These are phyloP conservation scores for Eunapius fragilis DNA, from an alignment of 37 sponge, comb jelly and placozoan species.

Conservation along the genomic window DNA sequence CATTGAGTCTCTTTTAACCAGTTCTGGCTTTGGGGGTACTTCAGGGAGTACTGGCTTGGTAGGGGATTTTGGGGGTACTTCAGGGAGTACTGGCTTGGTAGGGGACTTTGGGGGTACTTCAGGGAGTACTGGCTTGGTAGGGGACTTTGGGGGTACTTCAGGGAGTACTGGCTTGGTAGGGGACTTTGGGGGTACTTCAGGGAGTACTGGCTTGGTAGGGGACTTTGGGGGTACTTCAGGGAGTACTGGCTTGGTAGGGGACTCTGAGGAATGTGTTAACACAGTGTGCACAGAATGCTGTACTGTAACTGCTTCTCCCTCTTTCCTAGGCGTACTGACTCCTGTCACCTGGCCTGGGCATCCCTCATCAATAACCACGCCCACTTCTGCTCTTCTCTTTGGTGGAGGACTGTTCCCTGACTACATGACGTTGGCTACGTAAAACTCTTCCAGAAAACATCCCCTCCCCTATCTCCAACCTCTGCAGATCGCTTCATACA, in stretches of 20 bases:
- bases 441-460: not conserved
- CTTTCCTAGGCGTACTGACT: not conserved
- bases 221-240: not conserved
- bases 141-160: not conserved
- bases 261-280: not conserved
- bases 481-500: not conserved
- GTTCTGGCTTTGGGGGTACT: not conserved
- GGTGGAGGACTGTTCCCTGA: not conserved
- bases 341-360: not conserved
- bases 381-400: not conserved
- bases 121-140: not conserved
- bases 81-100: not conserved
- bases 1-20: slow-evolving; percentile 62
- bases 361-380: not conserved
- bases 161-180: not conserved
- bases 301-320: not conserved
- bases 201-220: not conserved
- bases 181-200: not conserved
- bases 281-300: slow-evolving; percentile 5
- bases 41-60: not conserved
- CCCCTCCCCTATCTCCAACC: not conserved
- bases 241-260: not conserved
- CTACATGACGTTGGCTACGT: not conserved
- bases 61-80: not conserved
- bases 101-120: not conserved